A percentile compares a stretch with the other conserved stretches of the same genome.
Conservation (phyloP, 2,113 vertebrate genomes). For the Synodontis membranacea region DNA sequence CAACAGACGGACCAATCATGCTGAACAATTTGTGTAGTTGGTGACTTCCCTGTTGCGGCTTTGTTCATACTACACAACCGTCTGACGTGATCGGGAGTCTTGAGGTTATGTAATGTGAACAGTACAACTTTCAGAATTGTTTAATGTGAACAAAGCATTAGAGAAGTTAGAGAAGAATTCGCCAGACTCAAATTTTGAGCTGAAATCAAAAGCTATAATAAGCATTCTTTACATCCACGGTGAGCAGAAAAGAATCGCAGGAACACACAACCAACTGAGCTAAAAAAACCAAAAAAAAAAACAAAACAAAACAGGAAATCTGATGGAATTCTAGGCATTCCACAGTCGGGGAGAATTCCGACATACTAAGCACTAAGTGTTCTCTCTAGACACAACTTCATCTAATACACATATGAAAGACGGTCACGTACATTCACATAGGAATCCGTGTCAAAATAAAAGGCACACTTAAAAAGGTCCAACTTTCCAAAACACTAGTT, state of each 20-base stretch:
- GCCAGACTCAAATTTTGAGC: not conserved
- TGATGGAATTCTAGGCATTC: not conserved
- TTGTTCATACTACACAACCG: too few species aligned
- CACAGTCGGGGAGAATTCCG: not conserved
- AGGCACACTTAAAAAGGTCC: not conserved
- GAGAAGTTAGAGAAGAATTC: not conserved
- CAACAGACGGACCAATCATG: too few species aligned
- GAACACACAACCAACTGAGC: not conserved
- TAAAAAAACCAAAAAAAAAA: too few species aligned
- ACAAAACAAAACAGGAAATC: constrained; percentile 3
- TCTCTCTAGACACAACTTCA: not conserved
- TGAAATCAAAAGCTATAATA: not conserved
- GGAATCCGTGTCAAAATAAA: not conserved
- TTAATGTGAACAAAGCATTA: too few species aligned
- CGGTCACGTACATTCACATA: not conserved
- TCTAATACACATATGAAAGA: not conserved
- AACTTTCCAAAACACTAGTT: not conserved
- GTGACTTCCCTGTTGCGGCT: too few species aligned
- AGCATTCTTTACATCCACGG: not conserved
- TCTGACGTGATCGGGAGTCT: too few species aligned
- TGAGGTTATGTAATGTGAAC: too few species aligned
- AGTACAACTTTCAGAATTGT: too few species aligned
- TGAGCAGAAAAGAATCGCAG: not conserved
- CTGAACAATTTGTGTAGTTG: too few species aligned
- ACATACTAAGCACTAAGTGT: not conserved